Evolutionary conservation across 2,888 invertebrate species (phyloP).

Genomic region (Punctoribates punctum): DNA sequence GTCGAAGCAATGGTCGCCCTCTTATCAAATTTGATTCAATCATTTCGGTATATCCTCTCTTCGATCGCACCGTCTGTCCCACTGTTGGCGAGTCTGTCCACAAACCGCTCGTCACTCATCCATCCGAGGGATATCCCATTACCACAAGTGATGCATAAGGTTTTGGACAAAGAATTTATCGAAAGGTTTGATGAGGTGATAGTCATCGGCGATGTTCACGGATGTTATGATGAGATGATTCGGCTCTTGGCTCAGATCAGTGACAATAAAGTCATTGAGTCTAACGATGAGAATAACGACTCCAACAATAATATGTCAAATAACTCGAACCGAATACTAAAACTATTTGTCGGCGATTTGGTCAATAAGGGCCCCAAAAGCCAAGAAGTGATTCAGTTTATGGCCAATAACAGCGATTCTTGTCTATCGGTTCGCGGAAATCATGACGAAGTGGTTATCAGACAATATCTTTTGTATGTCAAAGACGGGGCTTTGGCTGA

Average conservation of each 20-base stretch:
- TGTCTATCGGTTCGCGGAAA: constrained; percentile 52
- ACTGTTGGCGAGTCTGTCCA: too few relatives aligned
- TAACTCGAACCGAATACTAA: constrained; percentile 46
- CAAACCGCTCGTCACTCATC: background rate
- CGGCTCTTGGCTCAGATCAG: constrained; percentile 49
- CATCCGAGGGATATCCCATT: background rate
- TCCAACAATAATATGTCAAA: background rate
- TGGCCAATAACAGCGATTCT: constrained; percentile 46
- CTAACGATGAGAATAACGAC: background rate
- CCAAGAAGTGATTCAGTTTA: constrained; percentile 50
- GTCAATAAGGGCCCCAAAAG: constrained; percentile 54
- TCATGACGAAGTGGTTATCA: constrained; percentile 52
- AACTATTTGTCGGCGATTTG: constrained; percentile 52
- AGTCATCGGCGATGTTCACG: constrained; percentile 54
- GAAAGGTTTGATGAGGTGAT: constrained; percentile 50
- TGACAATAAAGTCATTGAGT: background rate
- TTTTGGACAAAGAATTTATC: constrained; percentile 44
- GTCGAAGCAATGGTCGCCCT: too few relatives aligned
- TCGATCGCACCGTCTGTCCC: too few relatives aligned
- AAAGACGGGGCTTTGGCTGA: constrained; percentile 46
- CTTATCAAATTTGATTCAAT: too few relatives aligned
- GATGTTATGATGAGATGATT: constrained; percentile 53
- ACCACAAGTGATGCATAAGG: background rate
- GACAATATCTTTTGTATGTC: constrained; percentile 48
- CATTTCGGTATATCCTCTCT: too few relatives aligned